Base-by-base conservation (phyloP, 2,113 vertebrate genomes). In the Gallinago undulata region DNA sequence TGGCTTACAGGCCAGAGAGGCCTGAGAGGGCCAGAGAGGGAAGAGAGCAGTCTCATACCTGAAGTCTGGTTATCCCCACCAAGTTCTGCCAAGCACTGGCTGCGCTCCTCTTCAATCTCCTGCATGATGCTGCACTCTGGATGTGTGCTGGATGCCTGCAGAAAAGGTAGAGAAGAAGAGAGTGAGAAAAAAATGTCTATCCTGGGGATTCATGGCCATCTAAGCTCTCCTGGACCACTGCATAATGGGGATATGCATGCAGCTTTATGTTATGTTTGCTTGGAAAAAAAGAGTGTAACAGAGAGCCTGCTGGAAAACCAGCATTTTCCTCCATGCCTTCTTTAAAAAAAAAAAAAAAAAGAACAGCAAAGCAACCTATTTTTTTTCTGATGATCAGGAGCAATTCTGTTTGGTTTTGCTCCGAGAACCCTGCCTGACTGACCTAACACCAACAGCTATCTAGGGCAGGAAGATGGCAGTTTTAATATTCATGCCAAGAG, bases 81-180 rank as follows among this genome's bases (percentile, higher is more conserved):
- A 0, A 92, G 17, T 17, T 87, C 57, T 63, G 59, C 82, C 79
- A 95, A 21, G 74, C 97, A 98, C 28, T 92, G 94, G 50, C 85
- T 96, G 27, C 92, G 95, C 18, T 94, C 95, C 28, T 88, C 87
- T 75, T 96, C 93, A 30, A 98, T 96, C 79, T 86, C 79, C 87
- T 62, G 74, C 93, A 96, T 93, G 83, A 97, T 95, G 84, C 47
- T 93, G 48, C 97, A 98, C 47, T 95, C 97, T 0, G 94, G 93
- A 7, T 31, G 47, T 0, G 27, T 95, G 69, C 95, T 92, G 39
- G 77, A 93, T 4, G 48, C 96, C 97, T 98, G 82, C 88, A 91
- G 74, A 66, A 51, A 82, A 16, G 24, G 41, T 11, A 92, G 67
- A 91, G 43, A 66, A 25, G 84, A 69, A 37, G 1, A 95, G 22